phyloP scores from a whole-genome alignment of 1,140 invertebrate species.

The Drosophila neocordata region DNA sequence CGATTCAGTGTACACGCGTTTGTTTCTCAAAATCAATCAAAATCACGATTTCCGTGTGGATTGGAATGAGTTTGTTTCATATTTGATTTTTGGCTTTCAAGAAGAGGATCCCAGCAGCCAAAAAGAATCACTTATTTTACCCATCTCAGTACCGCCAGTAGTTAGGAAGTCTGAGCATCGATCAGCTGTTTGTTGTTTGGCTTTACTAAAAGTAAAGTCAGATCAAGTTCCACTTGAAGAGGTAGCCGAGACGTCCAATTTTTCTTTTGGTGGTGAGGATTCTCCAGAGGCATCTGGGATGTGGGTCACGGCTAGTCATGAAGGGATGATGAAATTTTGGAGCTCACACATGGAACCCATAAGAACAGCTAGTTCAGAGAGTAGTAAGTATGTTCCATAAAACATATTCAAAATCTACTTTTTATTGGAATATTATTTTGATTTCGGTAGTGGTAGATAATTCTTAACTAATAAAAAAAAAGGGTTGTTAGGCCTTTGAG shows the following conservation, averaged over 20 bases:
- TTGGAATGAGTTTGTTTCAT: constrained; percentile 88
- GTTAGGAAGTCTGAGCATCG: constrained; percentile 86
- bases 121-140: constrained; percentile 84
- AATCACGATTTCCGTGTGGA: constrained; percentile 85
- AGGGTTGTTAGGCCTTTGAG: too few species aligned
- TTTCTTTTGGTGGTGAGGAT: constrained; percentile 58
- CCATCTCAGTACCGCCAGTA: constrained; percentile 84
- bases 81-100: constrained; percentile 87
- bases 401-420: neutral
- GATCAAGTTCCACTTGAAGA: constrained; percentile 55
- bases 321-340: constrained; percentile 89
- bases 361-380: constrained; percentile 85
- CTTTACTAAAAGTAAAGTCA: constrained; percentile 85
- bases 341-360: constrained; percentile 86
- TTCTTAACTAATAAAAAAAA: too few species aligned
- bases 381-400: constrained; percentile 83
- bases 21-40: constrained; percentile 83
- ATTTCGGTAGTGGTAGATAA: too few species aligned
- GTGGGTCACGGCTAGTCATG: constrained; percentile 87
- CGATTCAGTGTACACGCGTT: constrained; percentile 59
- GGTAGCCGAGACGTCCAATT: constrained; percentile 39
- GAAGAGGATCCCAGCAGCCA: constrained; percentile 85
- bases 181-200: constrained; percentile 84
- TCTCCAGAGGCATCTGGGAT: constrained; percentile 84
- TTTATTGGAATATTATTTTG: too few species aligned